Conservation (phyloP, 2,113 vertebrate species). For the Lota lota region DNA sequence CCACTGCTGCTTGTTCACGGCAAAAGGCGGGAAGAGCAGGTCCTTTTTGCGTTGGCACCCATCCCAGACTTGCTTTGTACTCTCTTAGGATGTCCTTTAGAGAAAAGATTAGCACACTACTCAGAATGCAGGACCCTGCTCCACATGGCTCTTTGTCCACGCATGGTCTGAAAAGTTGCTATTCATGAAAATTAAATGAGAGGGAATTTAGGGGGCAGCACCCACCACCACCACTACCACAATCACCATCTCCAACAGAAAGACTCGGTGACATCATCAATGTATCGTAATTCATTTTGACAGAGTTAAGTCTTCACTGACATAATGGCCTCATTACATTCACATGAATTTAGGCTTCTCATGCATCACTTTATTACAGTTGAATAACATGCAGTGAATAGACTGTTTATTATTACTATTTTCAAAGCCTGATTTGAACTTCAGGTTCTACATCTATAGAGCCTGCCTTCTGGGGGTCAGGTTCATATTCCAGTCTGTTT, state of each 20-base stretch:
- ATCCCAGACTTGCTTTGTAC: constrained; percentile 34
- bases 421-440: too few species aligned
- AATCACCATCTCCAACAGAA: constrained; percentile 27
- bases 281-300: constrained; percentile 25
- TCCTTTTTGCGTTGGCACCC: constrained; percentile 16
- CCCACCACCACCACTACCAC: too few species aligned
- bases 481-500: too few species aligned
- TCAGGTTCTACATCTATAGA: too few species aligned
- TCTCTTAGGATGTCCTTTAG: constrained; percentile 40
- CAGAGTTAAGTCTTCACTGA: constrained; percentile 23
- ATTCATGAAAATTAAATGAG: constrained; percentile 52
- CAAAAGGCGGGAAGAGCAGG: constrained; percentile 1
- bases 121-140: constrained; percentile 32
- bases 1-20: background rate
- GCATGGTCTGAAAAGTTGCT: constrained; percentile 47
- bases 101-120: constrained; percentile 44
- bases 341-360: background rate
- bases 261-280: constrained; percentile 62
- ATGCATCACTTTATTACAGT: background rate
- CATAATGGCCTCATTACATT: constrained; percentile 22
- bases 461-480: too few species aligned
- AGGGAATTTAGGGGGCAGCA: constrained; percentile 16
- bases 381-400: background rate
- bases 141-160: constrained; percentile 38
- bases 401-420: background rate